Evolutionary conservation across 1,140 invertebrate genomes (phyloP).

Genomic region (Helicoverpa zea): DNA sequence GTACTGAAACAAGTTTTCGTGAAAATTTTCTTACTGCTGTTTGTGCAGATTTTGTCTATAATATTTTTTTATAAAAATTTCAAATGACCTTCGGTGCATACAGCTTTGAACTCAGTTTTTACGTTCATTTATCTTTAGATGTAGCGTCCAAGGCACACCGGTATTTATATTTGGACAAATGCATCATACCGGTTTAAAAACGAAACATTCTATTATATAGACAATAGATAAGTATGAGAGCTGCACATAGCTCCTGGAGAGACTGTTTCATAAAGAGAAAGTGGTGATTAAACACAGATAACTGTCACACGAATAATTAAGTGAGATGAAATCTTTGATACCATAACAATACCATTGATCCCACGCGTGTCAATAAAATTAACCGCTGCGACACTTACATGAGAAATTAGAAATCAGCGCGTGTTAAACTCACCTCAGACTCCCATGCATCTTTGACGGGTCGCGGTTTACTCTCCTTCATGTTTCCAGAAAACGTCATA

Average conservation of each 20-base stretch:
- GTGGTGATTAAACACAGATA: slow-evolving; percentile 62
- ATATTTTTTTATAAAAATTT: too few species aligned
- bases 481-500: slow-evolving; percentile 81
- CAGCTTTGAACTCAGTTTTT: neutral
- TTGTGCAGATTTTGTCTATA: too few species aligned
- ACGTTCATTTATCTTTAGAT: neutral
- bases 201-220: neutral
- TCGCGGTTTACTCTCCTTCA: slow-evolving; percentile 81
- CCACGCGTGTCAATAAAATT: slow-evolving; percentile 60
- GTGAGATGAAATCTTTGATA: slow-evolving; percentile 54
- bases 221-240: neutral
- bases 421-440: slow-evolving; percentile 74
- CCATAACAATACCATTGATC: slow-evolving; percentile 66
- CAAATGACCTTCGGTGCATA: too few species aligned
- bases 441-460: slow-evolving; percentile 80
- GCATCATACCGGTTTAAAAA: slow-evolving; percentile 4
- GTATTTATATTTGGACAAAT: slow-evolving; percentile 1
- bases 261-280: slow-evolving; percentile 63
- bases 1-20: too few species aligned
- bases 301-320: slow-evolving; percentile 72
- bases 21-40: too few species aligned
- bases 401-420: slow-evolving; percentile 60
- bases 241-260: slow-evolving; percentile 4
- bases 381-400: slow-evolving; percentile 46
- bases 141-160: neutral